Percentiles rank a stretch among this genome's conserved stretches.
phyloP scores from a whole-genome alignment of 2,113 vertebrate species.

The Cyprinodon brontotheroides region DNA sequence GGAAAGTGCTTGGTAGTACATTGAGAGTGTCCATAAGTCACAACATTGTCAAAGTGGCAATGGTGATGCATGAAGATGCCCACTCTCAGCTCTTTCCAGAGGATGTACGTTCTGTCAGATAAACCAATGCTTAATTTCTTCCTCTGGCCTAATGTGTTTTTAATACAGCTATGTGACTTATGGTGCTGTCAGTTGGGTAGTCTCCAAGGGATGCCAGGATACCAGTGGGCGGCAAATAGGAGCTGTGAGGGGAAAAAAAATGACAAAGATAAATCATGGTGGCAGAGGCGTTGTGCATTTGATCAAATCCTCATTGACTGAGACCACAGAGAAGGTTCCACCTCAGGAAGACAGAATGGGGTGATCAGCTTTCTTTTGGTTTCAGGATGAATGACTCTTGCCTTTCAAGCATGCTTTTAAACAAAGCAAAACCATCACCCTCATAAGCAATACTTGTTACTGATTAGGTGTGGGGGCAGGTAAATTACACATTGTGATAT shows the following conservation, averaged over 20 bases:
- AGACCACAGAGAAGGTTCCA: conserved; percentile 53
- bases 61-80: conserved; percentile 72
- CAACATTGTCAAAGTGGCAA: conserved; percentile 65
- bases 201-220: conserved; percentile 64
- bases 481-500: conserved; percentile 37
- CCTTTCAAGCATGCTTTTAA: conserved; percentile 39
- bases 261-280: conserved; percentile 70
- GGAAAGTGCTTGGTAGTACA: conserved; percentile 75
- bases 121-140: conserved; percentile 76
- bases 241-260: conserved; percentile 40
- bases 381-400: conserved; percentile 53
- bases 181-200: conserved; percentile 73
- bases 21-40: conserved; percentile 77
- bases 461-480: conserved; percentile 29
- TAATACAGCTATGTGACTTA: conserved; percentile 82
- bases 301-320: conserved; percentile 74
- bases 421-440: conserved; percentile 58
- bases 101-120: conserved; percentile 70
- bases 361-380: conserved; percentile 22
- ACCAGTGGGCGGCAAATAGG: conserved; percentile 60
- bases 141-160: conserved; percentile 82
- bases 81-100: conserved; percentile 55
- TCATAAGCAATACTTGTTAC: conserved; percentile 49
- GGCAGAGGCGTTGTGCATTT: conserved; percentile 56
- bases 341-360: conserved; percentile 35